A percentile compares a stretch with the other conserved stretches of the same genome.
Evolutionary conservation across 2,797 vertebrate species (phyloP).

Genomic region (Gadopsis bispinosus): DNA sequence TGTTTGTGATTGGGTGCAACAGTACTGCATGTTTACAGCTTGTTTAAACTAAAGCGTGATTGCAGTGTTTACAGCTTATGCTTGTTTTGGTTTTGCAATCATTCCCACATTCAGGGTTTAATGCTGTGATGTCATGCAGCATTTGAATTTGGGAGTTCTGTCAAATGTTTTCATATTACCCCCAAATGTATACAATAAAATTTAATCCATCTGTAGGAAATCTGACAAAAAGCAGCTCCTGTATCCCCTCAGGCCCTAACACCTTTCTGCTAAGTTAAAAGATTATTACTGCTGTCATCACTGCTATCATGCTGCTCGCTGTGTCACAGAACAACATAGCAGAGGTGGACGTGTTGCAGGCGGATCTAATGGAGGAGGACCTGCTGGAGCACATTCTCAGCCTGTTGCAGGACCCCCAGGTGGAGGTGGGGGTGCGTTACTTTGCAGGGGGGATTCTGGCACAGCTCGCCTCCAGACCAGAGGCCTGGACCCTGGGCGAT

Average conservation of each 20-base stretch:
- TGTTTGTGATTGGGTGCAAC: neutral
- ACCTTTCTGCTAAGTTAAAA: neutral
- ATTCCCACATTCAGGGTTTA: neutral
- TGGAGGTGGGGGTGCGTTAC: slow-evolving; percentile 90
- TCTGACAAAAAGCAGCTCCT: neutral
- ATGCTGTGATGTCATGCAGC: neutral
- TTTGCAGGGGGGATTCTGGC: slow-evolving; percentile 95
- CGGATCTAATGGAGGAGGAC: slow-evolving; percentile 91
- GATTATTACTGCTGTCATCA: neutral
- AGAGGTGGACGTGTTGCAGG: slow-evolving; percentile 92
- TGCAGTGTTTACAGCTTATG: slow-evolving; percentile 13
- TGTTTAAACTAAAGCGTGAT: slow-evolving; percentile 10
- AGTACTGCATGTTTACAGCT: neutral
- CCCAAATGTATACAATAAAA: slow-evolving; percentile 11
- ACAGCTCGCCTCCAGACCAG: slow-evolving; percentile 90
- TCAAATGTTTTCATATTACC: slow-evolving; percentile 8
- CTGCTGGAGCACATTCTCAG: slow-evolving; percentile 92
- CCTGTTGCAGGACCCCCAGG: slow-evolving; percentile 87
- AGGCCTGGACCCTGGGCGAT: slow-evolving; percentile 89
- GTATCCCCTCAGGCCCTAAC: neutral
- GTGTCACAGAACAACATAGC: slow-evolving; percentile 92
- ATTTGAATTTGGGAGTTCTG: neutral
- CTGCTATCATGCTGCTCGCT: neutral
- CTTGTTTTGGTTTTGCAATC: slow-evolving; percentile 7
- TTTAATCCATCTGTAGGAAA: neutral